Conservation (phyloP, 1,140 invertebrate species). For the Sarcophaga peregrina region DNA sequence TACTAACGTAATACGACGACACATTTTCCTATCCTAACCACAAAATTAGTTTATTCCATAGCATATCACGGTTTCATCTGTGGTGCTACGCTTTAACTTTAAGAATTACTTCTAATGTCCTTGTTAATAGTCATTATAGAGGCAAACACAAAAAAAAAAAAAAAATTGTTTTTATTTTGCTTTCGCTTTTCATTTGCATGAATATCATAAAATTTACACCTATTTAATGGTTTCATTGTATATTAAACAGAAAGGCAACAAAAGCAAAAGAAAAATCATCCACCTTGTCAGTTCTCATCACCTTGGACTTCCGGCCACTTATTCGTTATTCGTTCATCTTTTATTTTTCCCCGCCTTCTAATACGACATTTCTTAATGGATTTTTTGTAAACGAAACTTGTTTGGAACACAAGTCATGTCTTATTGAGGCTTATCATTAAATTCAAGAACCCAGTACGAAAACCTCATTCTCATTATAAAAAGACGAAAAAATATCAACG, state of each 20-base stretch:
- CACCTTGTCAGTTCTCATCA: neutral
- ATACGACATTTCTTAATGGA: neutral
- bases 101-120: conserved; percentile 14
- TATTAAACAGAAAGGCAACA: neutral
- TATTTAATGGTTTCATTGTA: conserved; percentile 25
- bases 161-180: conserved; percentile 7
- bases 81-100: neutral
- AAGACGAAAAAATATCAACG: neutral
- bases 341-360: neutral
- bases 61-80: neutral
- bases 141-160: too few species aligned
- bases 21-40: too few species aligned
- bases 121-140: conserved; percentile 30
- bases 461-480: conserved; percentile 41
- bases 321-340: conserved; percentile 16
- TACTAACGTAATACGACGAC: too few species aligned
- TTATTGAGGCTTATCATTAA: conserved; percentile 37
- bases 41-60: too few species aligned
- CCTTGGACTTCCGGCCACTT: neutral
- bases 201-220: conserved; percentile 39
- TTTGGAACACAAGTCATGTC: conserved; percentile 40
- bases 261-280: neutral
- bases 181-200: conserved; percentile 35
- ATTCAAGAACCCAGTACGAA: conserved; percentile 27
- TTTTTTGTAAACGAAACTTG: conserved; percentile 3